phyloP scores from a whole-genome alignment of 2,113 vertebrate species.

The Etheostoma spectabile region DNA sequence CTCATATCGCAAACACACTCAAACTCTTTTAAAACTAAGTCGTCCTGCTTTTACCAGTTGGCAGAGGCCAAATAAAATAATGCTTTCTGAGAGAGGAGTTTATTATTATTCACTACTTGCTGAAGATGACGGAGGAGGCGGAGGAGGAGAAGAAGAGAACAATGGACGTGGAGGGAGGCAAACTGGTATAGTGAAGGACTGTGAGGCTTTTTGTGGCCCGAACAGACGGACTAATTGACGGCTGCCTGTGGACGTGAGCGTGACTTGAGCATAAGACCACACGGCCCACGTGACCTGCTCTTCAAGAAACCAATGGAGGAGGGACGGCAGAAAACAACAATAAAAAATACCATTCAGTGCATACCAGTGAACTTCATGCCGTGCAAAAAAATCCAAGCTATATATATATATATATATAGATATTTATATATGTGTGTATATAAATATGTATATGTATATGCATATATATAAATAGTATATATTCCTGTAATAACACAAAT shows the following conservation, averaged over 20 bases:
- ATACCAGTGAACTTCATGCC: conserved; percentile 82
- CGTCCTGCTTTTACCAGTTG: conserved; percentile 45
- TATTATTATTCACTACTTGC: conserved; percentile 63
- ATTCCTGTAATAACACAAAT: conserved; percentile 83
- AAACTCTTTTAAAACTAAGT: conserved; percentile 41
- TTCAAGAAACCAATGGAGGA: conserved; percentile 56
- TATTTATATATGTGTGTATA: conserved; percentile 49
- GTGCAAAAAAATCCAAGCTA: conserved; percentile 83
- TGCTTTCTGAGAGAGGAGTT: conserved; percentile 57
- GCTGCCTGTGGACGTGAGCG: conserved; percentile 58
- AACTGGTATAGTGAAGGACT: conserved; percentile 55
- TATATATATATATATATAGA: conserved; percentile 81
- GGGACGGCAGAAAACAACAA: conserved; percentile 40
- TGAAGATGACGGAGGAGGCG: conserved; percentile 19
- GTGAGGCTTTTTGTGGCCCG: conserved; percentile 51
- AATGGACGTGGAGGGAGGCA: conserved; percentile 48
- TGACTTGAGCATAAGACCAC: conserved; percentile 70
- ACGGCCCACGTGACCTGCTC: conserved; percentile 63
- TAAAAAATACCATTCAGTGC: conserved; percentile 66
- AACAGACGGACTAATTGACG: conserved; percentile 59
- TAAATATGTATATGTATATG: conserved; percentile 49
- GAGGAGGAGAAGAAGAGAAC: conserved; percentile 24
- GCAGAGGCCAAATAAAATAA: conserved; percentile 44
- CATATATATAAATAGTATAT: conserved; percentile 69
- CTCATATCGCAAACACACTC: conserved; percentile 50